Conservation (phyloP, 2,888 invertebrate species). For the Drosophila seclusa region DNA sequence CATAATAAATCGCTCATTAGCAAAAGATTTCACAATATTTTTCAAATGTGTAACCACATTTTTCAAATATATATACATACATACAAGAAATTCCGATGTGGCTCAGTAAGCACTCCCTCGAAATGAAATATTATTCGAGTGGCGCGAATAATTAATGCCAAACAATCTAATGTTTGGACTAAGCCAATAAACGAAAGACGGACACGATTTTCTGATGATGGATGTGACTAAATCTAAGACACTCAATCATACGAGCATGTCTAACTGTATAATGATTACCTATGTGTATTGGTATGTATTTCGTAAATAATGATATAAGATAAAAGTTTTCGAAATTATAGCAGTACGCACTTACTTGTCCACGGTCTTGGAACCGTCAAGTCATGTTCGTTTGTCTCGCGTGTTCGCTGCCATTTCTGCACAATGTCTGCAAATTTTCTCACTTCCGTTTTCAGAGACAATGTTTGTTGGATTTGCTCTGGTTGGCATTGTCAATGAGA, state of each 20-base stretch:
- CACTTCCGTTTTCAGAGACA: constrained; percentile 70
- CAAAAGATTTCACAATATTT: neutral
- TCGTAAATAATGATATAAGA: neutral
- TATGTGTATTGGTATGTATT: neutral
- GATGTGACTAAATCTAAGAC: neutral
- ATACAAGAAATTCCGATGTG: neutral
- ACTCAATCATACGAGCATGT: neutral
- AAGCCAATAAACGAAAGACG: neutral
- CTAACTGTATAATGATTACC: neutral
- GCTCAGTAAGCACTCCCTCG: neutral
- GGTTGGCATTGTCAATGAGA: constrained; percentile 76
- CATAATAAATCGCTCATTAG: neutral
- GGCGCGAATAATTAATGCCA: neutral
- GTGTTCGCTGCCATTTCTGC: constrained; percentile 41
- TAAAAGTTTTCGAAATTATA: constrained; percentile 28
- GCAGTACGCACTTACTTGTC: constrained; percentile 32
- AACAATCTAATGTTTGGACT: neutral
- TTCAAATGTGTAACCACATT: neutral
- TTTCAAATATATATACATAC: neutral
- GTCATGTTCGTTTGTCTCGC: constrained; percentile 49
- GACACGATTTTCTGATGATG: neutral
- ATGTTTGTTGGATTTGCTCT: constrained; percentile 67
- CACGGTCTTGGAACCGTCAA: constrained; percentile 29
- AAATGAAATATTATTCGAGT: neutral
- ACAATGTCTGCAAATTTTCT: constrained; percentile 25